A percentile compares a stretch with the other conserved stretches of the same genome.
Evolutionary conservation across 2,888 invertebrate species (phyloP).

Genomic region (Aspidapion aeneum): DNA sequence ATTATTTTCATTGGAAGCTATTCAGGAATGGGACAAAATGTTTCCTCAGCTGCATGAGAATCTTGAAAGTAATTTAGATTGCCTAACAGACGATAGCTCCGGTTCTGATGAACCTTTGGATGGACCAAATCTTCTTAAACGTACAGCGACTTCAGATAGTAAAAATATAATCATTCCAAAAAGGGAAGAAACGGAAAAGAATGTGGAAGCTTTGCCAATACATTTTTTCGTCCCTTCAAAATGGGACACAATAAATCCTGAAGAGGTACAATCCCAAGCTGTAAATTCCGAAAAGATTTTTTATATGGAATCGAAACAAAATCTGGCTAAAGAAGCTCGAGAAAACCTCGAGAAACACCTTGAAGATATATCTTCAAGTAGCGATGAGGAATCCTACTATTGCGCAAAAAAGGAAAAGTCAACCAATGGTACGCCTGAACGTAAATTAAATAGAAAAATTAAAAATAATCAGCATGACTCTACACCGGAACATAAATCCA

Average conservation of each 20-base stretch:
- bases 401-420: background rate
- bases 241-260: conserved; percentile 93
- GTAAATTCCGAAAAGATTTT: conserved; percentile 85
- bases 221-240: conserved; percentile 80
- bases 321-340: too few species aligned
- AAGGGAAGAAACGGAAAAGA: conserved; percentile 5
- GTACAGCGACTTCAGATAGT: conserved; percentile 32
- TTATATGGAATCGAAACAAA: conserved; percentile 52
- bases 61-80: conserved; percentile 10
- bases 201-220: conserved; percentile 1
- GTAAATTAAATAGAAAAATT: background rate
- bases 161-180: conserved; percentile 28
- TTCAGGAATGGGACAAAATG: conserved; percentile 55
- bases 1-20: conserved; percentile 84
- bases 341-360: background rate
- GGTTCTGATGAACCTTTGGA: conserved; percentile 46
- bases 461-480: too few species aligned
- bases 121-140: conserved; percentile 41
- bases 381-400: background rate
- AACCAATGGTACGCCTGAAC: too few species aligned
- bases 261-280: conserved; percentile 71
- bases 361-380: background rate
- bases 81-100: conserved; percentile 33
- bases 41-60: conserved; percentile 18
- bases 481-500: too few species aligned